phyloP scores from a whole-genome alignment of 2,113 vertebrate genomes.

The Cheilinus undulatus region DNA sequence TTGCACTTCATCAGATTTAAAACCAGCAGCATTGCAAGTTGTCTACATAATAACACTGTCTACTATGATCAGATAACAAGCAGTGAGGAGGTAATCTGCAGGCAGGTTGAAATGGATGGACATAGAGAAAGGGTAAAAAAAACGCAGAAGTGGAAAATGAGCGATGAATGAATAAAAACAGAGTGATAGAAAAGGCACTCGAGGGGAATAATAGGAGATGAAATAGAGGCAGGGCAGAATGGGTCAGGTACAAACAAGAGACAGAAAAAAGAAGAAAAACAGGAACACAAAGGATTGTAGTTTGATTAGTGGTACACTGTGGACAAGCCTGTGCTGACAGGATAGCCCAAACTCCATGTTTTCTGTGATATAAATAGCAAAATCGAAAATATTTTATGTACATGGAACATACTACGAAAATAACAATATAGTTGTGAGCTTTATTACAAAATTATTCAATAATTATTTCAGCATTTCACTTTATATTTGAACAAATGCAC shows the following conservation, averaged over 20 bases:
- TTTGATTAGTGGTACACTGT: too few species aligned
- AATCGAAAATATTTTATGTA: background rate
- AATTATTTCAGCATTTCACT: too few species aligned
- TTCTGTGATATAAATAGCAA: too few species aligned
- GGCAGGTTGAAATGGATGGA: background rate
- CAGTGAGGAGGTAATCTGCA: conserved; percentile 1
- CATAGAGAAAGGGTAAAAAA: background rate
- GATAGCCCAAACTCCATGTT: too few species aligned
- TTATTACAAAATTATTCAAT: too few species aligned
- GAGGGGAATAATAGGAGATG: background rate
- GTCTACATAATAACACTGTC: background rate
- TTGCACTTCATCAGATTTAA: background rate
- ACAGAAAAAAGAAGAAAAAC: background rate
- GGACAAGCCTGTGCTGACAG: too few species aligned
- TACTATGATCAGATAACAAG: background rate
- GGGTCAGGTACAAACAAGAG: background rate
- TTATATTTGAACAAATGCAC: too few species aligned
- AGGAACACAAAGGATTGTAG: background rate
- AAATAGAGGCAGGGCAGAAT: background rate
- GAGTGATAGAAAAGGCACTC: background rate
- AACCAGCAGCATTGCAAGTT: background rate
- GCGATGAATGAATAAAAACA: background rate
- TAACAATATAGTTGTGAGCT: too few species aligned
- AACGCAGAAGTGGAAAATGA: background rate
- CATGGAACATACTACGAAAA: background rate